Evolutionary conservation across 2,797 vertebrate genomes (phyloP), one percentile per base, ranked within the genome.

Genomic region (Rhincodon typus): DNA sequence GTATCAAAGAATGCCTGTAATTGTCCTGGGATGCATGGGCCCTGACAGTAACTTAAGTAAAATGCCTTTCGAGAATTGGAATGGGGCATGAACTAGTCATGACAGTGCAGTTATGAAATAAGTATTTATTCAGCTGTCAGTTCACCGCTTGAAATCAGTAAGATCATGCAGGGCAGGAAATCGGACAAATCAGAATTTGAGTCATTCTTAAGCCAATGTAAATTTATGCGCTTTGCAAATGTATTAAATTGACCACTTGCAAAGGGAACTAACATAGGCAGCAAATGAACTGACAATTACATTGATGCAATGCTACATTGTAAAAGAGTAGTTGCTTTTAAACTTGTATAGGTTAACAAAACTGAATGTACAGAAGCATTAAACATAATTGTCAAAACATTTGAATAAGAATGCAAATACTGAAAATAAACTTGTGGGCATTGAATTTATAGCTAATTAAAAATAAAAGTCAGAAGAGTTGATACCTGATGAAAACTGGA

Each of bases 51-150:
- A 70, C 46, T 1, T 91, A 67, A 96, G 96, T 95, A 95, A 96
- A 53, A 95, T 94, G 17, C 96, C 96, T 96, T 96, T 96, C 93
- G 96, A 96, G 95, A 96, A 86, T 0, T 95, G 95, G 96, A 96
- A 0, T 82, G 95, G 96, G 86, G 96, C 21, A 62, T 62, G 57
- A 8, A 62, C 57, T 62, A 62, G 57, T 62, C 57, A 62, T 62
- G 96, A 97, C 97, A 96, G 96, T 96, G 96, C 96, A 96, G 57
- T 97, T 97, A 96, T 97, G 96, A 95, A 96, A 96, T 87, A 67
- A 96, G 96, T 97, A 96, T 97, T 97, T 97, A 96, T 96, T 97
- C 97, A 97, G 97, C 97, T 97, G 96, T 97, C 96, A 96, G 96
- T 95, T 96, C 96, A 96, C 96, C 88, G 96, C 95, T 95, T 95